These are phyloP conservation scores for Brachypterus glaber DNA, from an alignment of 2,888 invertebrate genomes.

Conservation along the genomic window DNA sequence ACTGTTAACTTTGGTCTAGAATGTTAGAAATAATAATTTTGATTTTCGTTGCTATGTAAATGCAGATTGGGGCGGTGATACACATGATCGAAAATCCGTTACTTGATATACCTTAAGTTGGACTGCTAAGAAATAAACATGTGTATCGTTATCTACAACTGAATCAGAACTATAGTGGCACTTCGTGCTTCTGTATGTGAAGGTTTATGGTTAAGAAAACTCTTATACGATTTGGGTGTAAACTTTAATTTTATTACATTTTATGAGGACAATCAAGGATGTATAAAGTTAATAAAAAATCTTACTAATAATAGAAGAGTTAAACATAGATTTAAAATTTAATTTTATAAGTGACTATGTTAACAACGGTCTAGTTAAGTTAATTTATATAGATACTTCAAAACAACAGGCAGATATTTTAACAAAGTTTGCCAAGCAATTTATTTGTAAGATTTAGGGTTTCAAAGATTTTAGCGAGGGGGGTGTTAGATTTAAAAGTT, in stretches of 20 bases:
- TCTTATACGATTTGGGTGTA: conserved; percentile 14
- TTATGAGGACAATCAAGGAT: no score
- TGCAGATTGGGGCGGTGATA: conserved; percentile 13
- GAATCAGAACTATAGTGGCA: conserved; percentile 16
- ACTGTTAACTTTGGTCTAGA: no score
- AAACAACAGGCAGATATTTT: no score
- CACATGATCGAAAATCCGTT: conserved; percentile 39
- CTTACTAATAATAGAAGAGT: conserved; percentile 13
- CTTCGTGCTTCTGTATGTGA: conserved; percentile 13
- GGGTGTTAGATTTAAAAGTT: no score
- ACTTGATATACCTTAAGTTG: conserved; percentile 37
- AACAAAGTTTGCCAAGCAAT: no score
- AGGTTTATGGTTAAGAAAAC: conserved; percentile 14
- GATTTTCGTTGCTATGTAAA: conserved; percentile 12
- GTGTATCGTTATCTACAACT: conserved; percentile 16
- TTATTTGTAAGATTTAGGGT: no score
- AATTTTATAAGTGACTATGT: conserved; percentile 15
- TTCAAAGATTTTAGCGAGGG: conserved; percentile 8
- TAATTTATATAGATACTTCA: no score
- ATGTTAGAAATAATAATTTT: not conserved
- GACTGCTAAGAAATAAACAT: conserved; percentile 16
- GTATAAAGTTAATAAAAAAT: conserved; percentile 12
- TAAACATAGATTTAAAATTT: conserved; percentile 16
- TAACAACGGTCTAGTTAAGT: no score
- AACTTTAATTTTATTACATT: no score